Evolutionary conservation across 2,888 invertebrate species (phyloP).

Genomic region (Campoletis raptor): DNA sequence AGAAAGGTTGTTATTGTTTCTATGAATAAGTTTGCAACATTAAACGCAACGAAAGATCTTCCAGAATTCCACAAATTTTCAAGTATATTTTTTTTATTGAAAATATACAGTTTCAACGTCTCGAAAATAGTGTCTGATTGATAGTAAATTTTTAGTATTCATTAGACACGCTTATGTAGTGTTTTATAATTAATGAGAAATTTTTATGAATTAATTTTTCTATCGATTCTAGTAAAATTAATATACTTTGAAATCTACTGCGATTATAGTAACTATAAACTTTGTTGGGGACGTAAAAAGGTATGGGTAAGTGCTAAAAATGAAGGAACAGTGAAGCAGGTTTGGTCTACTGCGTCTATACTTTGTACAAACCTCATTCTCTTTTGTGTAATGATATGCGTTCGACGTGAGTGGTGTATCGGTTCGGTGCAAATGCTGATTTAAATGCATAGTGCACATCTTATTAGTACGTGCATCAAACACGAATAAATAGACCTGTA

Average conservation of each 20-base stretch:
- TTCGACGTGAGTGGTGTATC: not conserved
- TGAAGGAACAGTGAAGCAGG: not conserved
- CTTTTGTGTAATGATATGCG: not conserved
- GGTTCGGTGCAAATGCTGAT: constrained; percentile 6
- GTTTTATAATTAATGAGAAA: too few relatives aligned
- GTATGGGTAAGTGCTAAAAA: not conserved
- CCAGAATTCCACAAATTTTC: not conserved
- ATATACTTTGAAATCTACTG: not conserved
- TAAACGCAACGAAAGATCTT: not conserved
- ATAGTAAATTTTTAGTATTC: not conserved
- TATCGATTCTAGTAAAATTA: not conserved
- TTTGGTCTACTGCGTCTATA: not conserved
- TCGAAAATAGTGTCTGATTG: not conserved
- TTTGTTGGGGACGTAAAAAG: not conserved
- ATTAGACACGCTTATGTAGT: too few relatives aligned
- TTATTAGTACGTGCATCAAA: constrained; percentile 11
- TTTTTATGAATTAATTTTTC: not conserved
- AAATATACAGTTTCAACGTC: not conserved
- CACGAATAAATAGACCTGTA: not conserved
- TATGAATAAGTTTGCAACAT: not conserved
- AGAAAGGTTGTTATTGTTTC: constrained; percentile 17
- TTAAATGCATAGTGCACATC: not conserved
- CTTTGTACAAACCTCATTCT: not conserved
- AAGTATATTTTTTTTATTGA: not conserved
- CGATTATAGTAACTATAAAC: not conserved